Evolutionary conservation across 2,888 invertebrate genomes (phyloP), one percentile per base, ranked within the genome.

Genomic region (Malthinus flaveolus): DNA sequence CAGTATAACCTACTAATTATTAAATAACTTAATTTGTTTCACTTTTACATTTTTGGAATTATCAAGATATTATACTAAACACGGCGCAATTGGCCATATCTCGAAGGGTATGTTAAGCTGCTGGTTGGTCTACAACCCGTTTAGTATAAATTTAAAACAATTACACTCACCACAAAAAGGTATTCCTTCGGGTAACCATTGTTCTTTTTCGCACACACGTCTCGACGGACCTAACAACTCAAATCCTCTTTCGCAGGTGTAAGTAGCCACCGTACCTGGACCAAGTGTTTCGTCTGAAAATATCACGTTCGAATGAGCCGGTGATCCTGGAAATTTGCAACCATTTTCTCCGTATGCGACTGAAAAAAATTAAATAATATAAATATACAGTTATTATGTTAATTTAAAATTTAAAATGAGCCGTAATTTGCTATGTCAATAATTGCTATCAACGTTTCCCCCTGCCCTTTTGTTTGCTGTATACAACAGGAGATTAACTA

Each of bases 281-380:
- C 81, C 81, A 37, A 82, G 72, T 44, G 79, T 79, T 37, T 85
- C 87, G 71, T 86, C 86, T 12, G 91, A 88, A 79, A 95, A 94
- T 13, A 86, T 82, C 34, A 95, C 88, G 44, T 82, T 84, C 55
- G 90, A 91, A 80, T 95, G 95, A 1, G 95, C 93, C 7, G 95
- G 95, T 0, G 92, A 89, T 7, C 95, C 95, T 0, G 95, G 95
- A 80, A 93, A 95, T 66, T 90, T 85, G 77, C 95, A 95, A 57
- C 77, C 77, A 12, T 59, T 61, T 33, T 59, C 66, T 31, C 58
- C 60, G 12, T 46, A 23, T 15, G 33, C 49, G 37, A 35, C 63
- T 61, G 46, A 33, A 23, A 42, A 42, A 42, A 42, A 42, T 42
- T 15, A 42, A 42, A 3, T 15, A 42, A 42, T 42, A 42, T 42